These are phyloP conservation scores for Atractosteus spatula DNA, from an alignment of 2,113 vertebrate genomes.

Conservation along the genomic window DNA sequence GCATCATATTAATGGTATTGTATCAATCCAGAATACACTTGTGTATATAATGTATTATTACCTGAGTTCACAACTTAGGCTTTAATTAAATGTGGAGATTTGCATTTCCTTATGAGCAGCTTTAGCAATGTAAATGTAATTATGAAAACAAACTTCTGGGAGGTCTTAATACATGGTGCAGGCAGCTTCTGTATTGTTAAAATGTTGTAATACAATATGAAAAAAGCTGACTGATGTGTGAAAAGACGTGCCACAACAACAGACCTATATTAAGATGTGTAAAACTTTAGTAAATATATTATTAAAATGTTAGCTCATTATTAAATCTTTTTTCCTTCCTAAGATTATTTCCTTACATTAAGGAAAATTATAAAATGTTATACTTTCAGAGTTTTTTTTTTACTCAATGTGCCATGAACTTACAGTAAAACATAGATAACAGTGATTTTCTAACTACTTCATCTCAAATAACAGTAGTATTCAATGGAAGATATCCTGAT, in stretches of 20 bases:
- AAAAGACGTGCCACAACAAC: conserved; percentile 4
- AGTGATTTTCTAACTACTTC: too few species aligned
- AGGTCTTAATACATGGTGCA: conserved; percentile 38
- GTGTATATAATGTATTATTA: conserved; percentile 24
- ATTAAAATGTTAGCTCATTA: too few species aligned
- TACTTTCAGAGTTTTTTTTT: too few species aligned
- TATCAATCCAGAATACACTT: conserved; percentile 5
- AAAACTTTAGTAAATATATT: too few species aligned
- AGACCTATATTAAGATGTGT: not conserved
- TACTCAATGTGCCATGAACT: too few species aligned
- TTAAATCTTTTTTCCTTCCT: too few species aligned
- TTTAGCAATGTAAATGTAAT: conserved; percentile 73
- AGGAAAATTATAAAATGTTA: too few species aligned
- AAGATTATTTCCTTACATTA: too few species aligned
- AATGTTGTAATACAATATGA: conserved; percentile 46
- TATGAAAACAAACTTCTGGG: conserved; percentile 39
- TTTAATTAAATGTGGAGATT: conserved; percentile 58
- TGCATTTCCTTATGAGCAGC: not conserved
- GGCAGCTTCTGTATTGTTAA: conserved; percentile 42
- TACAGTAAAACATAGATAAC: too few species aligned
- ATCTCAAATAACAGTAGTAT: too few species aligned
- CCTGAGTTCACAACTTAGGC: conserved; percentile 16
- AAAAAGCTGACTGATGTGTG: conserved; percentile 1
- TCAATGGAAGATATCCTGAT: too few species aligned
- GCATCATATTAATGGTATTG: not conserved